Evolutionary conservation across 2,113 vertebrate species (phyloP).

Genomic region (Rhodinocichla rosea): DNA sequence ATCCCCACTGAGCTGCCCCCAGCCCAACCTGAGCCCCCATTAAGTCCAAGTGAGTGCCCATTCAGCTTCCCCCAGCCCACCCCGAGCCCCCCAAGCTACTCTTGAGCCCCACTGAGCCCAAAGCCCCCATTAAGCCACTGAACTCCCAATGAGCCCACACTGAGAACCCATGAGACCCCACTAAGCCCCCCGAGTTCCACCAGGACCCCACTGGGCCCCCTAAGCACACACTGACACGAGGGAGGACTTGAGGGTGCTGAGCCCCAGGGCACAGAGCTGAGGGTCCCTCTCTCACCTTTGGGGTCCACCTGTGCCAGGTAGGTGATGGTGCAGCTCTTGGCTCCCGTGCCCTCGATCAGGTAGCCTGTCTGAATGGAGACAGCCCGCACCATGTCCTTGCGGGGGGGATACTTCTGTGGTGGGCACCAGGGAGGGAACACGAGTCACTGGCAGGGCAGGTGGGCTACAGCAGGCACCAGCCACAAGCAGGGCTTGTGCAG

Average conservation of each 20-base stretch:
- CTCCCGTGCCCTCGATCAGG: constrained; percentile 85
- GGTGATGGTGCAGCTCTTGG: constrained; percentile 83
- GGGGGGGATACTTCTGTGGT: constrained; percentile 89
- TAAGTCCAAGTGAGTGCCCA: background rate
- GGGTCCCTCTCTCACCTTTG: constrained; percentile 72
- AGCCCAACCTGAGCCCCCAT: background rate
- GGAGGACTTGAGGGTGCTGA: background rate
- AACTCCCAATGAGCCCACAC: background rate
- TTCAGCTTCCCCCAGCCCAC: background rate
- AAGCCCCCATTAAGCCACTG: background rate
- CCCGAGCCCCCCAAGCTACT: background rate
- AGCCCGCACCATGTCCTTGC: constrained; percentile 90
- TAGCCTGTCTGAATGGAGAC: constrained; percentile 96
- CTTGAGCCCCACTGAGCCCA: background rate
- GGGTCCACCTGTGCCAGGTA: constrained; percentile 96
- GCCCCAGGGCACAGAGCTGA: background rate
- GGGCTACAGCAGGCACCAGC: background rate
- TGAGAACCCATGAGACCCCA: background rate
- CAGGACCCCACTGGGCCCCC: background rate
- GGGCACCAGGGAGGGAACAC: background rate
- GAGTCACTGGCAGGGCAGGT: background rate
- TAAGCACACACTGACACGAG: background rate
- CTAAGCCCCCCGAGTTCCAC: background rate
- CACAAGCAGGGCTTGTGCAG: background rate
- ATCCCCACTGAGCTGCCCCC: background rate